Conservation (phyloP, 2,888 invertebrate genomes). For the Acanthosepion pharaonis region DNA sequence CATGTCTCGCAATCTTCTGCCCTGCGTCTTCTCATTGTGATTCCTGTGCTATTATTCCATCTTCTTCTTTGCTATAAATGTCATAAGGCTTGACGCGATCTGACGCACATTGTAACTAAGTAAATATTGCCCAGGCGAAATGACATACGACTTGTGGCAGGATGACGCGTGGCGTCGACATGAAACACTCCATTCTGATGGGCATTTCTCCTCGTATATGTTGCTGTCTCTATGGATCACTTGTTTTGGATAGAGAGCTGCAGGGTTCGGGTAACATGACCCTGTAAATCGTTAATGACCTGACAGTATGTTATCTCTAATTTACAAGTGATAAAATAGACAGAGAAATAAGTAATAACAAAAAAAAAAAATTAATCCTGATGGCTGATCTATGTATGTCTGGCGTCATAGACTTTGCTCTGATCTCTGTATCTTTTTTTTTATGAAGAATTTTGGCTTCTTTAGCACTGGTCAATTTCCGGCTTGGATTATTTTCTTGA, state of each 20-base stretch:
- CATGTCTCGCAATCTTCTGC: not conserved
- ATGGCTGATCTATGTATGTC: too few relatives aligned
- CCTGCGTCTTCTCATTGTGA: not conserved
- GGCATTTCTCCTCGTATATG: not conserved
- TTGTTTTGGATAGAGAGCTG: not conserved
- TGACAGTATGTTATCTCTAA: not conserved
- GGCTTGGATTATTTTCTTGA: not conserved
- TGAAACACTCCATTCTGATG: not conserved
- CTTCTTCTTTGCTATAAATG: not conserved
- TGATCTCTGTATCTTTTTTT: not conserved
- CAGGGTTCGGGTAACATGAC: not conserved
- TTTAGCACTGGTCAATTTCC: not conserved
- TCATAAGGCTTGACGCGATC: not conserved
- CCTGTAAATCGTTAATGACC: not conserved
- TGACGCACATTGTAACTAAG: not conserved
- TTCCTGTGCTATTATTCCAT: not conserved
- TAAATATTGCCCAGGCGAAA: not conserved
- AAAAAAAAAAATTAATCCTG: not conserved
- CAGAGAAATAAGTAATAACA: not conserved
- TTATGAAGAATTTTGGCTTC: not conserved
- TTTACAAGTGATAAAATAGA: not conserved
- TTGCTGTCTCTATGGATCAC: not conserved
- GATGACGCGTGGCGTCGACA: too few relatives aligned
- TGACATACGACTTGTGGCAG: not conserved
- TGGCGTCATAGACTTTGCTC: not conserved